A percentile compares a stretch with the other conserved stretches of the same genome.
These are phyloP conservation scores for Deilephila porcellus DNA, from an alignment of 2,888 invertebrate species.

Conservation along the genomic window DNA sequence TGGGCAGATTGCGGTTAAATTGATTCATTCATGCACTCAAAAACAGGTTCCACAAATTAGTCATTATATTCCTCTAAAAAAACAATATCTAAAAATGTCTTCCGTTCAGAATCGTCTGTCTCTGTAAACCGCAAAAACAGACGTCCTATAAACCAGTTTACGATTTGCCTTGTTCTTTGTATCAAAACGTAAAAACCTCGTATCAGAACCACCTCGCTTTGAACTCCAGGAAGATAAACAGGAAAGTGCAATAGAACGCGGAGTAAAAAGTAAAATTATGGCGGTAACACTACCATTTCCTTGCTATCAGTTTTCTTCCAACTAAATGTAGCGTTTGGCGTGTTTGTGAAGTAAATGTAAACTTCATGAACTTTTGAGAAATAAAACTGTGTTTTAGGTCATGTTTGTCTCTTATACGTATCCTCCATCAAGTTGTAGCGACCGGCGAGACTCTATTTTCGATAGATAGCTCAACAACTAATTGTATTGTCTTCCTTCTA, in stretches of 20 bases:
- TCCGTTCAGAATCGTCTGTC: too few species aligned
- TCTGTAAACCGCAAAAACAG: not conserved
- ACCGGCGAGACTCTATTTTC: too few species aligned
- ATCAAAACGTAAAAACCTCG: constrained; percentile 10
- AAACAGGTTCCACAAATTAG: not conserved
- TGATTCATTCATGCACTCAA: not conserved
- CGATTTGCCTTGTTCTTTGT: not conserved
- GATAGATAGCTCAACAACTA: too few species aligned
- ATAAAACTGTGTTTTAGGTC: not conserved
- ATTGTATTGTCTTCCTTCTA: too few species aligned
- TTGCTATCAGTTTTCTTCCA: not conserved
- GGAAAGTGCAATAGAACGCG: not conserved
- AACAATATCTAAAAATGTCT: too few species aligned
- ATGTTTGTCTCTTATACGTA: not conserved
- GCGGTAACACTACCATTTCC: not conserved
- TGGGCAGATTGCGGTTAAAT: too few species aligned
- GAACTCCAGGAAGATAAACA: constrained; percentile 5
- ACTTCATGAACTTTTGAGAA: too few species aligned
- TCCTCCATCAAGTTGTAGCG: too few species aligned
- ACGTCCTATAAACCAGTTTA: not conserved
- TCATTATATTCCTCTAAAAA: not conserved
- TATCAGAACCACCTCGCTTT: constrained; percentile 16
- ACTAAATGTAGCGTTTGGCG: not conserved
- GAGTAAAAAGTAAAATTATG: not conserved
- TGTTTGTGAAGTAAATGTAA: too few species aligned